Percentiles rank a stretch among this genome's conserved stretches.
Conservation (phyloP, 1,140 invertebrate genomes). For the Brachionus rubens region DNA sequence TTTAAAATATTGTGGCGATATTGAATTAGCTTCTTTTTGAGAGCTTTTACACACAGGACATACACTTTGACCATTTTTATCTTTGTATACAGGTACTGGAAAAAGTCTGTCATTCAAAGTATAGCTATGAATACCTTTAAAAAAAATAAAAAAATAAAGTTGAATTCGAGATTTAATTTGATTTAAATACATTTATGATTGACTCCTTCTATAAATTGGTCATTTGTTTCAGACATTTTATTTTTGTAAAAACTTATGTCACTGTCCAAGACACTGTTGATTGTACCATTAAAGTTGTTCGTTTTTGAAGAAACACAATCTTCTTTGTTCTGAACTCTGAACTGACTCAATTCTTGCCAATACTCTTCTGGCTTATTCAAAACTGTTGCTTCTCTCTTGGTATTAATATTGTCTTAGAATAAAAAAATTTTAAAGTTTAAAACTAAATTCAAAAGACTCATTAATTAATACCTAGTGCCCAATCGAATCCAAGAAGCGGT, state of each 20-base stretch:
- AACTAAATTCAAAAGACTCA: neutral
- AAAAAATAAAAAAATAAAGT: neutral
- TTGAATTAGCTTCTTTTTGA: conserved; percentile 1
- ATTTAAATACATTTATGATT: conserved; percentile 34
- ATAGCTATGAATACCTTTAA: conserved; percentile 40
- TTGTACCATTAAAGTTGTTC: conserved; percentile 20
- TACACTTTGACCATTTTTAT: conserved; percentile 21
- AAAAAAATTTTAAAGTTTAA: neutral
- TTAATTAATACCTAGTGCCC: conserved; percentile 14
- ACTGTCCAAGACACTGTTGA: neutral
- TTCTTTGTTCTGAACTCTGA: neutral
- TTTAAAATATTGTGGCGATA: conserved; percentile 23
- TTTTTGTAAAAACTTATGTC: neutral
- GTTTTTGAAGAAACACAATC: conserved; percentile 37
- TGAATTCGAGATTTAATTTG: neutral
- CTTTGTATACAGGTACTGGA: conserved; percentile 32
- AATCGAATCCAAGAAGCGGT: conserved; percentile 19
- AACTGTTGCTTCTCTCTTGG: neutral
- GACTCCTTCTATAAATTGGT: neutral
- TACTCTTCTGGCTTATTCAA: conserved; percentile 30
- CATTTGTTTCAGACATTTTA: neutral
- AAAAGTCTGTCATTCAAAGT: conserved; percentile 35
- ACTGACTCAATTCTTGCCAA: conserved; percentile 22
- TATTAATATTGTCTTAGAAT: neutral
- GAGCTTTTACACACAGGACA: conserved; percentile 40